Evolutionary conservation across 30 jellyfish, hydroid and myxozoan species (phyloP), one percentile per base, ranked within the genome.

Genomic region (Aurelia aurita complex sp. Pacific): DNA sequence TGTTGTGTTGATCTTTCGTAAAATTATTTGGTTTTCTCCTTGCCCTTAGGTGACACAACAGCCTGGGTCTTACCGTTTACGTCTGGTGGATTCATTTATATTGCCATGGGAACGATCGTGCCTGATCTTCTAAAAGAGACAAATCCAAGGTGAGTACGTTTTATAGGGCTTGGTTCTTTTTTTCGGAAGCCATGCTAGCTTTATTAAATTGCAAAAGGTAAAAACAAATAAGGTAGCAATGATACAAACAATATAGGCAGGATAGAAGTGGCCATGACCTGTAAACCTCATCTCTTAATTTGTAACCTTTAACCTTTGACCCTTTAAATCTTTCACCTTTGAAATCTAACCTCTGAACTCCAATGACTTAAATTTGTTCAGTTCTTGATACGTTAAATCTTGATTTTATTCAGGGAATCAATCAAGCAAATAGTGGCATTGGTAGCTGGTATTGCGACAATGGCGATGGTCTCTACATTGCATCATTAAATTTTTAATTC

Each of bases 61-160:
- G 97, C 98, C 59, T 94, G 98, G 98, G 97, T 94, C 12, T 85
- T 94, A 14, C 98, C 98, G 14, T 94, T 88, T 59, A 94, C 98
- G 55, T 94, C 98, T 64, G 98, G 98, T 61, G 98, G 98, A 16
- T 94, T 94, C 94, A 80, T 94, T 29, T 94, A 94, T 57, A 94
- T 94, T 85, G 96, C 98, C 91, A 82, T 94, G 97, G 98, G 94
- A 33, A 93, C 98, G n/a, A 76, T 94, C 55, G 98, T 94, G 55
- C 98, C 98, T 2, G 98, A 94, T 61, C 95, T 94, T 13, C 53
- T 88, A 68, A 94, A 94, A 76, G 98, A 94, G 74, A 81, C 62
- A 16, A 73, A 85, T 43, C 85, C 88, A 66, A 76, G 81, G 98
- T 94, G 68, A 86, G 94, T 38, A 4, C 51, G 0, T 55, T 17